Base-by-base conservation (phyloP, 2,888 invertebrate genomes). In the Dryomyza anilis region DNA sequence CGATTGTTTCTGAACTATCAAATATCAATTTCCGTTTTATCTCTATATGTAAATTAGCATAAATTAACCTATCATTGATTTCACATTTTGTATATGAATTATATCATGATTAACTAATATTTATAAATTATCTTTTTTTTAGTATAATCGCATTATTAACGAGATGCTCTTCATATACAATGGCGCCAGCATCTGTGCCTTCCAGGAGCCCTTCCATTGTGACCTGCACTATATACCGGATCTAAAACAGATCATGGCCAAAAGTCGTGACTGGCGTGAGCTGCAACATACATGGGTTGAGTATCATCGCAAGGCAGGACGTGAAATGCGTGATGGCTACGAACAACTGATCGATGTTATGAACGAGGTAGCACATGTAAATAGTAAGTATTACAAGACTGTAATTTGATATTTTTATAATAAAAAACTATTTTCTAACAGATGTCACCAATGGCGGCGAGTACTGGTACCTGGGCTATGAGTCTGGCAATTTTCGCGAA, bases 121-220 rank as follows among this genome's bases (percentile, higher is more conserved):
- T 39, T 30, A 23, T 30, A 23, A 43, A 27, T 36, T 29, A 16
- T 25, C 67, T 25, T 12, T 23, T 65, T 79, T 6, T 10, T 86
- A 94, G 94, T 94, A 94, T 82, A 94, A 94, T 83, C 88, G 93
- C 53, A 84, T 94, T 43, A 91, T 94, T 72, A 94, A 94, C 77
- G 93, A 94, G 78, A 94, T 95, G 94, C 85, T 94, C 16, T 90
- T 92, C 0, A 90, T 94, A 1, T 95, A 94, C 84, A 94, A 94
- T 78, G 89, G 88, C 0, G 94, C 94, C 0, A 90, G 92, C 62
- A 89, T 94, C 67, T 95, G 95, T 77, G 92, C 90, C 0, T 91
- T 92, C 83, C 91, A 94, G 76, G 92, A 93, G 76, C 93, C 93
- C 0, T 91, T 93, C 80, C 87, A 89, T 69, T 94, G 94, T 70